Conservation (phyloP, 2,888 invertebrate genomes). For the Sphinx pinastri region DNA sequence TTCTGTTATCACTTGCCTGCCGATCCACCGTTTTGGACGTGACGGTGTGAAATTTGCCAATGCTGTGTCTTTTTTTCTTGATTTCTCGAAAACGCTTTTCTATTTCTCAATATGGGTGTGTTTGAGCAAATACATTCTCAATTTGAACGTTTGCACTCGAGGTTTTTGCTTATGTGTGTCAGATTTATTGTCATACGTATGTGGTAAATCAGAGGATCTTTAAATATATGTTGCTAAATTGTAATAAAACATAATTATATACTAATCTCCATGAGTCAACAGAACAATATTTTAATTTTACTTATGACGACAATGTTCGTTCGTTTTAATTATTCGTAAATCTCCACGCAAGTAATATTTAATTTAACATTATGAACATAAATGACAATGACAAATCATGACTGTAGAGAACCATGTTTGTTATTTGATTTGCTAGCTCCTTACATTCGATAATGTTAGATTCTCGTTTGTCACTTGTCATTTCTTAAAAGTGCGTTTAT, state of each 20-base stretch:
- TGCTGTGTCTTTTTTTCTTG: slow-evolving; percentile 11
- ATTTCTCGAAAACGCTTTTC: slow-evolving; percentile 22
- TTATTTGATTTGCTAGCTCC: not conserved
- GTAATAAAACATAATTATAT: not conserved
- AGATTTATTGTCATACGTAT: not conserved
- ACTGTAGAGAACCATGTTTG: not conserved
- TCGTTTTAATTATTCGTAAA: too few species aligned
- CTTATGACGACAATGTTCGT: not conserved
- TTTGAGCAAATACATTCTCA: slow-evolving; percentile 1
- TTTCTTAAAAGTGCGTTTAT: not conserved
- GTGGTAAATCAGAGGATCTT: not conserved
- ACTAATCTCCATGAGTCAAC: not conserved
- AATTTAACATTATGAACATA: too few species aligned
- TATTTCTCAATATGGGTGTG: slow-evolving; percentile 16
- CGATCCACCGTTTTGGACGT: slow-evolving; percentile 31
- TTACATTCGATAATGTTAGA: not conserved
- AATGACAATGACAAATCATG: too few species aligned
- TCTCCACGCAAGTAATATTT: too few species aligned
- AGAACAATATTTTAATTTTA: not conserved
- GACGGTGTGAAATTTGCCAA: slow-evolving; percentile 26
- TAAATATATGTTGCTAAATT: not conserved
- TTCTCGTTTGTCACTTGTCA: not conserved
- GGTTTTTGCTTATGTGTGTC: slow-evolving; percentile 2
- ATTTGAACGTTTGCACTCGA: not conserved
- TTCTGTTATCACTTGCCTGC: slow-evolving; percentile 53